Conservation (phyloP, 1,140 invertebrate species). For the Scylla paramamosain region DNA sequence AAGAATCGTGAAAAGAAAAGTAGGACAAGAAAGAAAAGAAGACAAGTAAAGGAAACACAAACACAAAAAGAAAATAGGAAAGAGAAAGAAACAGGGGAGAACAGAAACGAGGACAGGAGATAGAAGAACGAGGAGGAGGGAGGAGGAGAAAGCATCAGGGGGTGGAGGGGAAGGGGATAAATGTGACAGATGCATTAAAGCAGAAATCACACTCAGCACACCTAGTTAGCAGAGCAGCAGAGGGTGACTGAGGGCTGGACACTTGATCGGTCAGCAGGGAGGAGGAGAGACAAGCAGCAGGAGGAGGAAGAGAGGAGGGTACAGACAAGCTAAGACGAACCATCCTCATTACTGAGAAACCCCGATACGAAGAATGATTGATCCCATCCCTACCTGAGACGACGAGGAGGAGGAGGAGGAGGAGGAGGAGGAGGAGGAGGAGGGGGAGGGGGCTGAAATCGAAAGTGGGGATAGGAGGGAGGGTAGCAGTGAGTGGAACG, state of each 20-base stretch:
- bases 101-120: background rate
- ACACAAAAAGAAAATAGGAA: too few relatives aligned
- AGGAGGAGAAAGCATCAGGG: background rate
- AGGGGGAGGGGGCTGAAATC: too few relatives aligned
- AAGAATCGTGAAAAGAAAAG: background rate
- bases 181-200: too few relatives aligned
- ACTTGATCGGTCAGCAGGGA: background rate
- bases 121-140: background rate
- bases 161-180: background rate
- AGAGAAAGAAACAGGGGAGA: background rate
- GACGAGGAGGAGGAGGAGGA: too few relatives aligned
- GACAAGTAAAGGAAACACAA: background rate
- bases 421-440: too few relatives aligned
- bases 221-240: background rate
- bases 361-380: slow-evolving; percentile 31
- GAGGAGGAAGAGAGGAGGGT: background rate
- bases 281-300: background rate
- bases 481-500: background rate
- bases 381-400: background rate
- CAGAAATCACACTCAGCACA: background rate
- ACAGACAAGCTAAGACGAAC: background rate
- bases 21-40: background rate
- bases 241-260: background rate
- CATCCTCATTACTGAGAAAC: background rate
- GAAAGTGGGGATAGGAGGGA: too few relatives aligned